These are phyloP conservation scores for Scaptomyza pallida DNA, from an alignment of 1,140 invertebrate species.

Conservation along the genomic window DNA sequence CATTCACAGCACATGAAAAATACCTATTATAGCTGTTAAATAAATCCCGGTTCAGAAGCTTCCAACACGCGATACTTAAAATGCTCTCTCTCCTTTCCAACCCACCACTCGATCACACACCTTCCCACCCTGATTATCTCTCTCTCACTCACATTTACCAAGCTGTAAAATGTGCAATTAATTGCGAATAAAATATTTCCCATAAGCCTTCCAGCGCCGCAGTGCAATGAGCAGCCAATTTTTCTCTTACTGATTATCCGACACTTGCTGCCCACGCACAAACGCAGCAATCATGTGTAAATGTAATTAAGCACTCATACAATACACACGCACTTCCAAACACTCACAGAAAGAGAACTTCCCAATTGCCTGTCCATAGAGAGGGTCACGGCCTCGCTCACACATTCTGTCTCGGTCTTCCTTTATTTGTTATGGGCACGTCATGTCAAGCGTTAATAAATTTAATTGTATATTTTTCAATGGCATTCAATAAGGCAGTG, in stretches of 20 bases:
- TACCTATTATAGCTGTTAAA: too few species aligned
- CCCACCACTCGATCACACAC: background rate
- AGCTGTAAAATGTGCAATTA: background rate
- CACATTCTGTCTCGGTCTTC: background rate
- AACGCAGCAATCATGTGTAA: slow-evolving; percentile 62
- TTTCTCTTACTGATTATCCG: background rate
- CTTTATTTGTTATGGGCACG: slow-evolving; percentile 4
- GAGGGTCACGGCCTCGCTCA: background rate
- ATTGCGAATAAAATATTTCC: background rate
- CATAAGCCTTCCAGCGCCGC: background rate
- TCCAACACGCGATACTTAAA: too few species aligned
- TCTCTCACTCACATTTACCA: background rate
- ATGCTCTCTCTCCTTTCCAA: background rate
- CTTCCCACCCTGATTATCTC: too few species aligned
- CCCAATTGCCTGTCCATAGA: slow-evolving; percentile 64
- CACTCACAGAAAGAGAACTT: slow-evolving; percentile 27
- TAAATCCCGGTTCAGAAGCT: too few species aligned
- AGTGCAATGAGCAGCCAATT: slow-evolving; percentile 4
- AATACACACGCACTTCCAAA: slow-evolving; percentile 11
- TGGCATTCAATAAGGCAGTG: slow-evolving; percentile 61
- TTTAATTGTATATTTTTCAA: slow-evolving; percentile 82
- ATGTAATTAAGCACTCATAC: slow-evolving; percentile 75
- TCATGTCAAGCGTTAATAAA: slow-evolving; percentile 80
- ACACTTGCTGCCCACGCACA: slow-evolving; percentile 1
- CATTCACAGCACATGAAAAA: too few species aligned